phyloP scores from a whole-genome alignment of 1,140 invertebrate genomes.

The Yoshiicerus persimilis region DNA sequence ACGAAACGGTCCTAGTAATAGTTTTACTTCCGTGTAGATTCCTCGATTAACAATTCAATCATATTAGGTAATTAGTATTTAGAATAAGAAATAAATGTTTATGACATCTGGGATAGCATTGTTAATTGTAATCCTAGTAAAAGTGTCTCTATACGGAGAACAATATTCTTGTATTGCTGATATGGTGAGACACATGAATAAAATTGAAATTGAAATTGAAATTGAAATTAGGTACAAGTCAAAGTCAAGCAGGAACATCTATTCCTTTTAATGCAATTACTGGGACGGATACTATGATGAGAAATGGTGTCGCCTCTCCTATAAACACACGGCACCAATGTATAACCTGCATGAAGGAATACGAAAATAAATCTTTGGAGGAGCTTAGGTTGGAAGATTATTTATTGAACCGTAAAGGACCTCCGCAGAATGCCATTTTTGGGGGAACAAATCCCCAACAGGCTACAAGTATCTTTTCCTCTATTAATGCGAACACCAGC shows the following conservation, averaged over 20 bases:
- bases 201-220: too few species aligned
- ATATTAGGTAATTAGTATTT: neutral
- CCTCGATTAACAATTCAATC: too few species aligned
- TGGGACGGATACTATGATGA: constrained; percentile 88
- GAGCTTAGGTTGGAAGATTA: constrained; percentile 94
- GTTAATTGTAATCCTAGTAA: neutral
- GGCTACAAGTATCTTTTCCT: constrained; percentile 32
- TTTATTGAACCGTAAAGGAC: constrained; percentile 79
- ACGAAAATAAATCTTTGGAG: constrained; percentile 90
- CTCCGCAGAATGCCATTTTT: constrained; percentile 53
- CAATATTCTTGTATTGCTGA: too few species aligned
- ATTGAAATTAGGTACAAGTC: constrained; percentile 23
- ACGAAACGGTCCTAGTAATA: neutral
- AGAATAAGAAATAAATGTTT: too few species aligned
- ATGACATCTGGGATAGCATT: neutral
- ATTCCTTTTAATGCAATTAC: constrained; percentile 83
- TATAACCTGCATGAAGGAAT: constrained; percentile 97
- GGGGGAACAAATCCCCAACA: constrained; percentile 22
- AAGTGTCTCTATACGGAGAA: too few species aligned
- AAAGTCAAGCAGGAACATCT: constrained; percentile 67
- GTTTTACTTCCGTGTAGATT: neutral
- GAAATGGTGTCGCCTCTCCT: constrained; percentile 75
- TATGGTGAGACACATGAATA: too few species aligned
- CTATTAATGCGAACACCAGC: neutral
- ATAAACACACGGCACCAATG: constrained; percentile 92